Evolutionary conservation across 2,888 invertebrate species (phyloP).

Genomic region (Eugnorisma glareosa): DNA sequence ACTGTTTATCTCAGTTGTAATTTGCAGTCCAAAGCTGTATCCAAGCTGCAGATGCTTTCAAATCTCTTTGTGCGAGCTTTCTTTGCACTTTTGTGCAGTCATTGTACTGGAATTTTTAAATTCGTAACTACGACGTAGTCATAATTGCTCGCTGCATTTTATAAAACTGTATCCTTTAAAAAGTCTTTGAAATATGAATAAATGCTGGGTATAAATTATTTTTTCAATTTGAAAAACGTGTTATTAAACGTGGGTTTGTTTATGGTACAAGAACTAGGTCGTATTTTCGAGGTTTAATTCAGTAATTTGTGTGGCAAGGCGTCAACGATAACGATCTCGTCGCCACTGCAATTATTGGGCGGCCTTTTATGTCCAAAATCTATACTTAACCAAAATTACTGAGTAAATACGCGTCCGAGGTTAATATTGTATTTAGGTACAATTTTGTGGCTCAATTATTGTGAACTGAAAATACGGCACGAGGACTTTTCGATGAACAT

Average conservation of each 20-base stretch:
- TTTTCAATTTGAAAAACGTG: conserved; percentile 4
- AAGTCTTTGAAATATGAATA: conserved; percentile 47
- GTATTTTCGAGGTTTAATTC: conserved; percentile 76
- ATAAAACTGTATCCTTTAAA: conserved; percentile 54
- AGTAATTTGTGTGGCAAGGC: conserved; percentile 81
- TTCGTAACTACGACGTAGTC: conserved; percentile 73
- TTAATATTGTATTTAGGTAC: conserved; percentile 58
- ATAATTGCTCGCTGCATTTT: conserved; percentile 74
- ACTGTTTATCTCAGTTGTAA: conserved; percentile 86
- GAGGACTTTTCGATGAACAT: conserved; percentile 30
- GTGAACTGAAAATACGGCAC: conserved; percentile 37
- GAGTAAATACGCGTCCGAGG: conserved; percentile 76
- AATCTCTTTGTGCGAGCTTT: conserved; percentile 86
- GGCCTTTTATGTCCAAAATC: conserved; percentile 79
- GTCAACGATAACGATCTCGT: conserved; percentile 83
- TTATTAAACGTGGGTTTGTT: conserved; percentile 21
- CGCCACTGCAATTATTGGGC: conserved; percentile 83
- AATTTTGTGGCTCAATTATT: conserved; percentile 57
- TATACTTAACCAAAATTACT: conserved; percentile 82
- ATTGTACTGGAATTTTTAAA: conserved; percentile 82
- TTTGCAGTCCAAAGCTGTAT: conserved; percentile 87
- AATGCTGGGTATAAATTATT: conserved; percentile 13
- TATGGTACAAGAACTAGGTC: conserved; percentile 68
- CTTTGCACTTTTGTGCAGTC: conserved; percentile 85
- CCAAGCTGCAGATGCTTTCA: conserved; percentile 87